Base-by-base conservation (phyloP, 2,113 vertebrate species). In the Ciconia stormi region DNA sequence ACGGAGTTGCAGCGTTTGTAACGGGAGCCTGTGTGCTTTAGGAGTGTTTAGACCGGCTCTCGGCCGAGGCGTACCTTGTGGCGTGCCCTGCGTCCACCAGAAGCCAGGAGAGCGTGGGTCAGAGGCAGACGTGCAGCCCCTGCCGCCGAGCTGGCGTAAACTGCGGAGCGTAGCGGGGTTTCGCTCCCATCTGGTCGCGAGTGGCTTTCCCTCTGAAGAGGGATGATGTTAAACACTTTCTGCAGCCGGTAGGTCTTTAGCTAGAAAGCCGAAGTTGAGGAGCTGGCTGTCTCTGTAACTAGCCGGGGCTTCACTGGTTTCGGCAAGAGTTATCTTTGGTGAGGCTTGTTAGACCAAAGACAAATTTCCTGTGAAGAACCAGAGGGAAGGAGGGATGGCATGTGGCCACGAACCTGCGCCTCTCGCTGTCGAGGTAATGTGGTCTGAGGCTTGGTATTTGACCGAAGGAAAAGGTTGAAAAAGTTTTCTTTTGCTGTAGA, bases 381-480 rank as follows among this genome's bases (percentile, higher is more conserved):
- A 40, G 65, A 34, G 65, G 73, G 53, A n/a, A 34, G 74, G 73
- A 30, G 30, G 89, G 69, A 12, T 49, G 69, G 78, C 22, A 6
- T 0, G 0, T 44, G 58, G 67, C 49, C 18, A 9, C 14, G n/a
- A 65, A 10, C 65, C 63, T 40, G 65, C 34, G 7, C 25, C 87
- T 40, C 76, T 46, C 13, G 0, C 42, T 13, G 36, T 11, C 0
- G 0, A 13, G 70, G 40, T 29, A 16, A 2, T 17, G 9, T 7
- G 36, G 3, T 40, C 2, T 4, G 14, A 27, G 79, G 47, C n/a
- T 56, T 44, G 55, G 65, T 34, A 6, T 50, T 27, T 78, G 49
- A 19, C 46, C 22, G 55, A 46, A n/a, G 69, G n/a, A 63, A 59
- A 8, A 36, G 19, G 11, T 6, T 77, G 69, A 25, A 36, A 72